Evolutionary conservation across 2,113 vertebrate species (phyloP).

Genomic region (Chascanopsetta lugubris): DNA sequence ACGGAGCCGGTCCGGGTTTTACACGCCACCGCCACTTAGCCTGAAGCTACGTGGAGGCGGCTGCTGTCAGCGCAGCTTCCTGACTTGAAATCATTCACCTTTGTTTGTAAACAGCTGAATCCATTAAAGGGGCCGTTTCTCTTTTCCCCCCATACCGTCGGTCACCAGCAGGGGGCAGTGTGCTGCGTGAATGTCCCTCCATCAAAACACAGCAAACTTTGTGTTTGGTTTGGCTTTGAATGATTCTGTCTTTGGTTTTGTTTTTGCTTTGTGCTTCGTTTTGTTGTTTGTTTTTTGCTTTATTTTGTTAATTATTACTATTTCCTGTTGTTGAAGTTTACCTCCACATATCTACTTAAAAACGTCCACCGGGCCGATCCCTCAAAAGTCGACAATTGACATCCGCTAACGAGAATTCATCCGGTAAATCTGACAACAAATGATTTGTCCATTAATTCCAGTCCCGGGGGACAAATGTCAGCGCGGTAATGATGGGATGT

Average conservation of each 20-base stretch:
- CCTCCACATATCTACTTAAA: slow-evolving; percentile 1
- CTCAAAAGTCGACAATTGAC: slow-evolving; percentile 23
- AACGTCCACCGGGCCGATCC: slow-evolving; percentile 6
- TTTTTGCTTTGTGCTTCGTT: no score
- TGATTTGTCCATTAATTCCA: slow-evolving; percentile 54
- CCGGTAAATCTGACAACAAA: slow-evolving; percentile 42
- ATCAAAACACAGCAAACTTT: slow-evolving; percentile 14
- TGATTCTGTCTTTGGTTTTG: no score
- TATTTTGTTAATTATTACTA: no score
- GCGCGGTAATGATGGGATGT: slow-evolving; percentile 15
- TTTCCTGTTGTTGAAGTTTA: no score
- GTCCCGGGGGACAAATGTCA: slow-evolving; percentile 35
- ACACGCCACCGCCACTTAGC: slow-evolving; percentile 57
- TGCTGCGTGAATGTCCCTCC: not conserved
- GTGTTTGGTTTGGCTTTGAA: slow-evolving; percentile 18
- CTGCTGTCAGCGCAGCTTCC: slow-evolving; percentile 34
- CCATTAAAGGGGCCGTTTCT: not conserved
- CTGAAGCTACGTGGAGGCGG: slow-evolving; percentile 50
- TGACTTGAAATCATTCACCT: slow-evolving; percentile 42
- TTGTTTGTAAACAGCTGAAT: slow-evolving; percentile 24
- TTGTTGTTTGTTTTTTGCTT: no score
- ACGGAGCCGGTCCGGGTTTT: slow-evolving; percentile 42
- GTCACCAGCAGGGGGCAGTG: no score
- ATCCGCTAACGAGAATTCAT: slow-evolving; percentile 57
- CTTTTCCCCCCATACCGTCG: no score